Evolutionary conservation across 2,888 invertebrate species (phyloP).

Genomic region (Lutraria lutraria): DNA sequence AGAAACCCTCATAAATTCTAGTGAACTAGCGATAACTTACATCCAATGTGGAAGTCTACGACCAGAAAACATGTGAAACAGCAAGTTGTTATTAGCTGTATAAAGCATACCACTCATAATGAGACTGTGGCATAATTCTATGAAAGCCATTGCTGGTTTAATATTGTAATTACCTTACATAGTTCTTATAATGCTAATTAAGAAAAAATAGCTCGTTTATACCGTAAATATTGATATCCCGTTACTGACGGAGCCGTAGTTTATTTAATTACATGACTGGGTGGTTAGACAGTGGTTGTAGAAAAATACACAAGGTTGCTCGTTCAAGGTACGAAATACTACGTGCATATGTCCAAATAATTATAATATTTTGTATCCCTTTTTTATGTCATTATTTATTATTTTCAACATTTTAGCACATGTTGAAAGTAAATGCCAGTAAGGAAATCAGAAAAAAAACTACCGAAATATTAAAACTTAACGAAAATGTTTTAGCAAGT

Average conservation of each 20-base stretch:
- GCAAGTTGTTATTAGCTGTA: neutral
- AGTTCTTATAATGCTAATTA: neutral
- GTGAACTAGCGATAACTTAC: neutral
- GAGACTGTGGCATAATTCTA: neutral
- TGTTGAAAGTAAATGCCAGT: too few species aligned
- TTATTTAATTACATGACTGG: neutral
- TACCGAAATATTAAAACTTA: too few species aligned
- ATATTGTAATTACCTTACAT: slow-evolving; percentile 7
- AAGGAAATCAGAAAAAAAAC: too few species aligned
- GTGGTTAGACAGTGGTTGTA: neutral
- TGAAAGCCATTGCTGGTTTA: neutral
- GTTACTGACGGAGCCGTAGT: neutral
- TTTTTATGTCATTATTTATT: too few species aligned
- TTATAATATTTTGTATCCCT: too few species aligned
- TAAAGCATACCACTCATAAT: neutral
- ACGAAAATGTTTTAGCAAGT: too few species aligned
- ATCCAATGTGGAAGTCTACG: neutral
- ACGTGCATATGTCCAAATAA: too few species aligned
- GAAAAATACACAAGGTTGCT: too few species aligned
- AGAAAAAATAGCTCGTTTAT: neutral
- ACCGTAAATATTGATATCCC: neutral
- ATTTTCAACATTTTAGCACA: too few species aligned
- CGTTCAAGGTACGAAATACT: too few species aligned
- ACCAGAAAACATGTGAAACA: neutral
- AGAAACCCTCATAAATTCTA: neutral